Evolutionary conservation across 1,140 invertebrate genomes (phyloP).

Genomic region (Myzus persicae): DNA sequence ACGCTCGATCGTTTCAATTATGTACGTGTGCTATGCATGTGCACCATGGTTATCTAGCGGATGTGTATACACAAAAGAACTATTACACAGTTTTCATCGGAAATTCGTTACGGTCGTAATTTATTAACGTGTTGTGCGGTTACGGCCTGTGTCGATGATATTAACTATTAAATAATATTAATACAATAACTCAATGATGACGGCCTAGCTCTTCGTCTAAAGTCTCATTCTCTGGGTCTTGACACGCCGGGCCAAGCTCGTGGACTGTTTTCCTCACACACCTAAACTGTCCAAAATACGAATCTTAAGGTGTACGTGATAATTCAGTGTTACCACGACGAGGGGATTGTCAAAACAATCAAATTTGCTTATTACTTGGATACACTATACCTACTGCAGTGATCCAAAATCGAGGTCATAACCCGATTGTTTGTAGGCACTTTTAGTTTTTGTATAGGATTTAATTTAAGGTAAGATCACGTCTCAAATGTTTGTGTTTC

Average conservation of each 20-base stretch:
- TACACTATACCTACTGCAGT: too few species aligned
- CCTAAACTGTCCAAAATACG: not conserved
- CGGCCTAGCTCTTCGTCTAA: not conserved
- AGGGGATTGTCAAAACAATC: not conserved
- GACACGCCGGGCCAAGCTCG: not conserved
- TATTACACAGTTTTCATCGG: constrained; percentile 32
- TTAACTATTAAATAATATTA: constrained; percentile 13
- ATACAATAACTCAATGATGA: not conserved
- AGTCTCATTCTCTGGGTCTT: not conserved
- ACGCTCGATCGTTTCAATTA: constrained; percentile 30
- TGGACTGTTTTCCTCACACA: not conserved
- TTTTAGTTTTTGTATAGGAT: too few species aligned
- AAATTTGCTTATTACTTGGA: not conserved
- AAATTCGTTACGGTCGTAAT: not conserved
- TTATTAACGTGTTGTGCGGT: not conserved
- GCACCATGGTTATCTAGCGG: not conserved
- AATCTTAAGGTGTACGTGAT: not conserved
- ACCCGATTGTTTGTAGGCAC: too few species aligned
- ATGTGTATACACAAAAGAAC: constrained; percentile 16
- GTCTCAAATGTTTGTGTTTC: too few species aligned
- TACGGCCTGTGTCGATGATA: not conserved
- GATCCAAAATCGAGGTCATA: too few species aligned
- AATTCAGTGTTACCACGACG: not conserved
- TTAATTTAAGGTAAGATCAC: too few species aligned
- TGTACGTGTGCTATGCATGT: not conserved